Evolutionary conservation across 2,797 vertebrate genomes (phyloP).

Genomic region (Xiphophorus birchmanni): DNA sequence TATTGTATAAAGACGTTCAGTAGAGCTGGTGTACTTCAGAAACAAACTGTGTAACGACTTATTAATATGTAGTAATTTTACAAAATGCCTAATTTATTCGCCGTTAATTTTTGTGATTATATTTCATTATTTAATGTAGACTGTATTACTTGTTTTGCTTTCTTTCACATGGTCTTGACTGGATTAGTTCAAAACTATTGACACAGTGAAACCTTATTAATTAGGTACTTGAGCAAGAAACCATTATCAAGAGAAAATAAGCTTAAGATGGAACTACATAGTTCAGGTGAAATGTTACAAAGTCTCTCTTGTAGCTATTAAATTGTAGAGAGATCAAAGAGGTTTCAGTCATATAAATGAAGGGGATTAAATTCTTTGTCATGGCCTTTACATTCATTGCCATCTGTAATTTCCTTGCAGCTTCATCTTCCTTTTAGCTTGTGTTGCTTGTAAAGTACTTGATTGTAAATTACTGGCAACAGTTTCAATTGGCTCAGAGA

Average conservation of each 20-base stretch:
- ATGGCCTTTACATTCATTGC: background rate
- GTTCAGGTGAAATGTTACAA: constrained; percentile 15
- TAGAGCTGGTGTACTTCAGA: constrained; percentile 4
- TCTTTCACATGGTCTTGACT: constrained; percentile 26
- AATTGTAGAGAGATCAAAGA: background rate
- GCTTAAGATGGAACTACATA: constrained; percentile 9
- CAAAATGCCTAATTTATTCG: constrained; percentile 4
- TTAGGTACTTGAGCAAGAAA: constrained; percentile 24
- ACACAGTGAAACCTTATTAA: background rate
- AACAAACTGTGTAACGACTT: constrained; percentile 15
- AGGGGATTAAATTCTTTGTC: constrained; percentile 1
- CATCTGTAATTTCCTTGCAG: constrained; percentile 23
- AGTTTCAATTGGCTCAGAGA: constrained; percentile 25
- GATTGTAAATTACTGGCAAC: constrained; percentile 16
- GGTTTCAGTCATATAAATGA: background rate
- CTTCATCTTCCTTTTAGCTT: constrained; percentile 15
- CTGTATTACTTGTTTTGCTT: background rate
- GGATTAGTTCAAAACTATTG: constrained; percentile 15
- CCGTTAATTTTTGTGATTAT: constrained; percentile 14
- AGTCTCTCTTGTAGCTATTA: background rate
- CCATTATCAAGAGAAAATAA: background rate
- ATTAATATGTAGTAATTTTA: background rate
- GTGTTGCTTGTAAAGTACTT: constrained; percentile 32
- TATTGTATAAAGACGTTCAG: background rate
- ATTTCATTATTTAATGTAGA: background rate